A percentile compares a stretch with the other conserved stretches of the same genome.
phyloP scores from a whole-genome alignment of 2,888 invertebrate genomes.

The Pseudeuparius sepicola region DNA sequence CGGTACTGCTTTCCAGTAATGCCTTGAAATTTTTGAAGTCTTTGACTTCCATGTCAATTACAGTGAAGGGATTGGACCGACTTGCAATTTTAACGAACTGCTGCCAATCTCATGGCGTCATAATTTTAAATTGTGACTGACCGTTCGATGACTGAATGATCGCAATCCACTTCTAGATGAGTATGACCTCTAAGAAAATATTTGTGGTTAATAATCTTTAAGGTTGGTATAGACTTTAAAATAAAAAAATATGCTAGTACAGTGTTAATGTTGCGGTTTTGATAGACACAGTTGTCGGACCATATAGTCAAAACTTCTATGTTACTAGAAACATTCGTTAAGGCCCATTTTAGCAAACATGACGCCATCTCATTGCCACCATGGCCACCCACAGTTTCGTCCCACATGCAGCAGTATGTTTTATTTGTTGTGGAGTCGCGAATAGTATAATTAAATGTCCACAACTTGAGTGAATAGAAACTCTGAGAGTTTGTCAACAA shows the following conservation, averaged over 20 bases:
- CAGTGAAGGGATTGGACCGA: slow-evolving; percentile 12
- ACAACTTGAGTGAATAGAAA: slow-evolving; percentile 21
- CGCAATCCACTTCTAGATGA: slow-evolving; percentile 16
- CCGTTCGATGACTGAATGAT: slow-evolving; percentile 16
- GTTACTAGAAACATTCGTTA: slow-evolving; percentile 9
- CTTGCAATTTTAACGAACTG: slow-evolving; percentile 9
- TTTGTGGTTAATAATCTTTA: slow-evolving; percentile 17
- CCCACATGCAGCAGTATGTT: slow-evolving; percentile 20
- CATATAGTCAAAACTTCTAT: slow-evolving; percentile 19
- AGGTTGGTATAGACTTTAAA: slow-evolving; percentile 12
- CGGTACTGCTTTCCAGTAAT: slow-evolving; percentile 8
- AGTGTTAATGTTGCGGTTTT: slow-evolving; percentile 19
- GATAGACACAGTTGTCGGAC: slow-evolving; percentile 21
- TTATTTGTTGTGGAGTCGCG: slow-evolving; percentile 17
- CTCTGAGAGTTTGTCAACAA: slow-evolving; percentile 19
- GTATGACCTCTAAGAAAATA: slow-evolving; percentile 18
- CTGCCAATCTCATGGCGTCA: slow-evolving; percentile 19
- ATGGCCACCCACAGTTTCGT: slow-evolving; percentile 19
- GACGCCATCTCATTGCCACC: slow-evolving; percentile 18
- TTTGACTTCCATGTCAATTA: slow-evolving; percentile 15
- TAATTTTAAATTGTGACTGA: slow-evolving; percentile 14
- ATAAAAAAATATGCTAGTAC: slow-evolving; percentile 18
- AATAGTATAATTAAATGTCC: slow-evolving; percentile 20
- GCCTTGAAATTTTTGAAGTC: slow-evolving; percentile 16
- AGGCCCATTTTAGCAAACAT: slow-evolving; percentile 14